phyloP scores from a whole-genome alignment of 2,888 invertebrate genomes.

The Chaetogeoica ovagalla region DNA sequence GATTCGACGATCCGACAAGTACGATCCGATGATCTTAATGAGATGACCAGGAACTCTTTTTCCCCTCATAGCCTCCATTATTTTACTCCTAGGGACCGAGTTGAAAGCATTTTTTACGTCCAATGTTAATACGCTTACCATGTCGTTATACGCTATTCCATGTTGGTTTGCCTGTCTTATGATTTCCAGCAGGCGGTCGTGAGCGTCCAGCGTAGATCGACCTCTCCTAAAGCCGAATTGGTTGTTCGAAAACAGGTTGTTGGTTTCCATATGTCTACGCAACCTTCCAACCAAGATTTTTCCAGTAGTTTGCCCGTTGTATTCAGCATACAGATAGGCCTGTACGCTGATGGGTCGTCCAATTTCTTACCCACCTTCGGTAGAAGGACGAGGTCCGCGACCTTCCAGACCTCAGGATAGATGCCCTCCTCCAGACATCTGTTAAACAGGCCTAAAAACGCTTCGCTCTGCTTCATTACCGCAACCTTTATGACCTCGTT shows the following conservation, averaged over 20 bases:
- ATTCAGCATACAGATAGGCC: background rate
- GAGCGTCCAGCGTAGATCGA: background rate
- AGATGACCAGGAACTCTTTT: background rate
- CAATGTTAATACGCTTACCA: background rate
- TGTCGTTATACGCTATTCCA: background rate
- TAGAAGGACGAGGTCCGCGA: background rate
- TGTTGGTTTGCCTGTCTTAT: background rate
- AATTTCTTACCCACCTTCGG: background rate
- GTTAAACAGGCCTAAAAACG: background rate
- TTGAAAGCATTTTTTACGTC: background rate
- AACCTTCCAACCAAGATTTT: background rate
- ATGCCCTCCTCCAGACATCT: background rate
- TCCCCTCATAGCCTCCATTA: background rate
- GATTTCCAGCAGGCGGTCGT: background rate
- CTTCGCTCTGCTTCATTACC: background rate
- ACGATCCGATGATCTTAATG: background rate
- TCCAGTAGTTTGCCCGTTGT: background rate
- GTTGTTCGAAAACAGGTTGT: no score
- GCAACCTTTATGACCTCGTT: background rate
- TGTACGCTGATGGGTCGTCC: background rate
- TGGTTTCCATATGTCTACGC: background rate
- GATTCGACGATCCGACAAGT: background rate
- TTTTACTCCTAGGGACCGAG: background rate
- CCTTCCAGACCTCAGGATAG: background rate
- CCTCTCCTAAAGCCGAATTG: background rate